A percentile compares a stretch with the other conserved stretches of the same genome.
phyloP scores from a whole-genome alignment of 2,113 vertebrate species.

The Phasianus colchicus region DNA sequence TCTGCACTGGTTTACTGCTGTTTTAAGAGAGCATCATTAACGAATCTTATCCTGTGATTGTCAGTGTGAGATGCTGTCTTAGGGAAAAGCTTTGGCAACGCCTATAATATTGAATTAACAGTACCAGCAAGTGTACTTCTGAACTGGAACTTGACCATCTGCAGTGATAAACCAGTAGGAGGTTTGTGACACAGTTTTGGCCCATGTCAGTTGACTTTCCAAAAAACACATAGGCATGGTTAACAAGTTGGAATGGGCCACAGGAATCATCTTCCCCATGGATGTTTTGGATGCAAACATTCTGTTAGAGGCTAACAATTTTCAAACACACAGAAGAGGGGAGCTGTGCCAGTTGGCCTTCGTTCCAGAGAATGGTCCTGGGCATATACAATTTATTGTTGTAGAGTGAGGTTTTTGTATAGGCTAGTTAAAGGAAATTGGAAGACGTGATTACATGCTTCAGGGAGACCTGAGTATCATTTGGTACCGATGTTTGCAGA shows the following conservation, averaged over 20 bases:
- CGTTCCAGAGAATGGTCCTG: not conserved
- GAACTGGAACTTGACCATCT: not conserved
- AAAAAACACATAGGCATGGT: accelerated
- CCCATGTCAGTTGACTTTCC: not conserved
- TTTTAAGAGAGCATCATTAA: not conserved
- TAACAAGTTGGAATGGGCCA: not conserved
- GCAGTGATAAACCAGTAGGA: not conserved
- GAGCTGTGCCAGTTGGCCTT: not conserved
- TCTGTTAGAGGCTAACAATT: not conserved
- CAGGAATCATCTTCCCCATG: not conserved
- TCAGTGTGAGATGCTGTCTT: not conserved
- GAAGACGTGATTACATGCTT: accelerated
- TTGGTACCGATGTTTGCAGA: not conserved
- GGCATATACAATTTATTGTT: not conserved
- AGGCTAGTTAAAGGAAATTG: not conserved
- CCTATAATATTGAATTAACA: not conserved
- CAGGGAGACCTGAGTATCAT: not conserved
- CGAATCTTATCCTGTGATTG: not conserved
- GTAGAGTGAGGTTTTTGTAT: not conserved
- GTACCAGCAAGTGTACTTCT: accelerated
- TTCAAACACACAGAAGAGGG: not conserved
- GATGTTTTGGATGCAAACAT: not conserved
- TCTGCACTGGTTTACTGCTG: not conserved
- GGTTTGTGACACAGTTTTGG: not conserved
- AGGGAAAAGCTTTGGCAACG: not conserved